Evolutionary conservation across 2,797 vertebrate species (phyloP).

Genomic region (Chaenodraco wilsoni): DNA sequence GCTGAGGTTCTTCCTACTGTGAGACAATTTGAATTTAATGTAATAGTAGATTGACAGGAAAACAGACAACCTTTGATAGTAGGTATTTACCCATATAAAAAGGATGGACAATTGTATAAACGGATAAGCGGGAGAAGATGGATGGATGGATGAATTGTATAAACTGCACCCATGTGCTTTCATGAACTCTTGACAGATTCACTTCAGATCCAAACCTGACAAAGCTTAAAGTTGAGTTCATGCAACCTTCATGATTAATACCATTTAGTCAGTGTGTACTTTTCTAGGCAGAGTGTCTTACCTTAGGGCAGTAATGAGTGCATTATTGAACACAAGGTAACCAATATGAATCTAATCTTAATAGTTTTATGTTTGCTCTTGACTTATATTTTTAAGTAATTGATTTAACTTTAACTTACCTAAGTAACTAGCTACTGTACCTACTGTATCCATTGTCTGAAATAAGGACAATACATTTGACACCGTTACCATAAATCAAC

Average conservation of each 20-base stretch:
- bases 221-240: neutral
- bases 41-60: constrained; percentile 1
- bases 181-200: neutral
- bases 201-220: neutral
- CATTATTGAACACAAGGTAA: neutral
- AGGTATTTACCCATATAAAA: neutral
- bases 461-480: neutral
- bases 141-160: neutral
- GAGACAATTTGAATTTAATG: constrained; percentile 26
- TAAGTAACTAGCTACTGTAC: neutral
- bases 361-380: constrained; percentile 4
- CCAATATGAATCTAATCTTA: neutral
- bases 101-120: neutral
- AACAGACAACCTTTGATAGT: neutral
- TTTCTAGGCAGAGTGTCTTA: neutral
- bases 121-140: too few species aligned
- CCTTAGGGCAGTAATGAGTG: neutral
- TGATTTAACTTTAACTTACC: neutral
- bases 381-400: neutral
- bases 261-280: neutral
- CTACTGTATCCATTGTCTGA: neutral
- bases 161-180: neutral
- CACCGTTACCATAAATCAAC: neutral
- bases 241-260: neutral
- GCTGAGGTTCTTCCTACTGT: constrained; percentile 32